Evolutionary conservation across 2,888 invertebrate genomes (phyloP), one percentile per base, ranked within the genome.

Genomic region (Pediacus dermestoides): DNA sequence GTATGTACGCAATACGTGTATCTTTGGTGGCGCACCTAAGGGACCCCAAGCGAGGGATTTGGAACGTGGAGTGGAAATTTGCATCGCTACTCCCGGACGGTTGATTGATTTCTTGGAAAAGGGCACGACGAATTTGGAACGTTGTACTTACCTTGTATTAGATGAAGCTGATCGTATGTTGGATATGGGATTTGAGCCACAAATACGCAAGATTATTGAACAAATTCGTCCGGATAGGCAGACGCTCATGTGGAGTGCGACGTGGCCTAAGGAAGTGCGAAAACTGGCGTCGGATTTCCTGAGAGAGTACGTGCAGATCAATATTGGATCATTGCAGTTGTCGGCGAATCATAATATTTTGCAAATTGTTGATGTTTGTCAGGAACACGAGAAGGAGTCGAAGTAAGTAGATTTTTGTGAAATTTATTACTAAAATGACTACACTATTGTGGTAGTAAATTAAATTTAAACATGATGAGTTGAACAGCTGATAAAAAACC

Each of bases 191-290:
- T 95, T 95, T 67, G 94, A 95, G 68, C 94, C 94, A 1, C 94
- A 95, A 68, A 93, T 95, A 53, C 78, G 93, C 37, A 92, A 92
- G 70, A 91, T 95, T 57, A 80, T 94, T 53, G 88, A 89, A 62
- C 93, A 94, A 70, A 91, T 94, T 57, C 76, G 93, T 50, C 93
- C 93, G 9, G 93, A 95, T 64, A 75, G 96, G 58, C 96, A 97
- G 70, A 93, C 92, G 7, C 75, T 96, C 23, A 97, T 97, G 96
- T 97, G 94, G 91, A 93, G 93, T 50, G 96, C 96, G 0, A 97
- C 96, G 9, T 97, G 96, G 96, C 96, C 96, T 0, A 93, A 91
- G 61, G 95, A 96, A 74, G 95, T 96, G 2, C 78, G 86, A 48
- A 83, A 85, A 55, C 71, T 97, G 45, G 96, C 96, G 9, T 86